Evolutionary conservation across 2,888 invertebrate species (phyloP), one percentile per base, ranked within the genome.

Genomic region (Chesias legatella): DNA sequence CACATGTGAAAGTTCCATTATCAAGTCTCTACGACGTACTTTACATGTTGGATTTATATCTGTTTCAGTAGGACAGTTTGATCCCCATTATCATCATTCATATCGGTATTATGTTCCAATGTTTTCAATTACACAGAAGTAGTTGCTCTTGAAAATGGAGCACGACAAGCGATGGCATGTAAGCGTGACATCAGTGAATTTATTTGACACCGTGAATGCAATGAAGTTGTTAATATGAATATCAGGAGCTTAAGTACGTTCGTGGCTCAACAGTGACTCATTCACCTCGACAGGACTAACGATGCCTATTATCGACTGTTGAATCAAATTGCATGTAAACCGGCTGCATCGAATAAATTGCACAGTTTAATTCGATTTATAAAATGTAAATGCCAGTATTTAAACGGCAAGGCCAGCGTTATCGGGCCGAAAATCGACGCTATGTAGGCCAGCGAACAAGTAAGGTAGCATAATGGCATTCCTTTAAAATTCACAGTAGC

Each of bases 341-440:
- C 71, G 71, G 79, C 81, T 80, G 67, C 68, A 60, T 64, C 62
- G 64, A 68, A 67, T 72, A 72, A 79, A 77, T 78, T 74, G 73
- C 65, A 60, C 64, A 63, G 67, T 67, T 71, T 66, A 67, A 76
- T 74, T 69, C 70, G 65, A 73, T 67, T 73, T 72, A 68, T 76
- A 73, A 78, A 81, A 77, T 79, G 77, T 78, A 80, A 82, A 79
- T 79, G 79, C 66, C 74, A 75, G 65, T 63, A 70, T 76, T 76
- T 63, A 74, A 76, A 69, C 72, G 60, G 67, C 80, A 82, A 85
- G 82, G 85, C 78, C 79, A 78, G 57, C 73, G 62, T 66, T 84
- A 84, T 84, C 84, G 63, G 64, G 70, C 66, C 57, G 71, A 78
- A 81, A 80, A 85, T 85, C 79, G 68, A 78, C 73, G 77, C 78